Base-by-base conservation (phyloP, 1,140 invertebrate species). In the Drosophila melanogaster region DNA sequence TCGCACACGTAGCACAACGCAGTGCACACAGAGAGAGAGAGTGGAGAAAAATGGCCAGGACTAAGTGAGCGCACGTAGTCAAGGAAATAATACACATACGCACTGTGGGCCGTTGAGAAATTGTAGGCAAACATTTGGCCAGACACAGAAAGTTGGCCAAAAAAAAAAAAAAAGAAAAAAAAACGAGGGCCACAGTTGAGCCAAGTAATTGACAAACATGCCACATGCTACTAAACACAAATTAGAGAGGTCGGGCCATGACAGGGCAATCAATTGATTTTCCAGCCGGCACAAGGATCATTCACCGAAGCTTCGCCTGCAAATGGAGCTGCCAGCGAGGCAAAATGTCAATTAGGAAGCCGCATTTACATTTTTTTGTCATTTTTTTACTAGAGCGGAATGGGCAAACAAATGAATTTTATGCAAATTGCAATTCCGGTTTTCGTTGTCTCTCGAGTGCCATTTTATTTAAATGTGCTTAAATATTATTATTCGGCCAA, bases 141-240 rank as follows among this genome's bases (percentile, higher is more conserved):
- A 57, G 51, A 22, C 19, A 40, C 40, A 40, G 33, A 38, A 33
- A 17, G 46, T 33, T 33, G 8, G 19, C 19, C 2, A 22, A 35
- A 33, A 35, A 17, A 35, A 26, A 40, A 5, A n/a, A 4, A 0
- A 24, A 15, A 14, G 10, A 11, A 26, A 49, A 14, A 12, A 14
- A 12, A 37, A 12, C 35, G 41, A 24, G n/a, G 59, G 53, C 12
- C 7, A 4, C 46, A 72, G 46, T 56, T 61, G 66, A 50, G 40
- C 33, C 73, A 75, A 81, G 83, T 87, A 83, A 87, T 87, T 87
- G 84, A 77, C 83, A 87, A 87, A 87, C 84, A 87, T 77, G 84
- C 84, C 84, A 87, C 83, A 89, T 83, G 83, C 84, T 66, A 79
- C 83, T 87, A 87, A 83, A 89, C 84, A 87, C 84, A 87, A 87